Evolutionary conservation across 2,113 vertebrate genomes (phyloP).

Genomic region (Muntiacus reevesi): DNA sequence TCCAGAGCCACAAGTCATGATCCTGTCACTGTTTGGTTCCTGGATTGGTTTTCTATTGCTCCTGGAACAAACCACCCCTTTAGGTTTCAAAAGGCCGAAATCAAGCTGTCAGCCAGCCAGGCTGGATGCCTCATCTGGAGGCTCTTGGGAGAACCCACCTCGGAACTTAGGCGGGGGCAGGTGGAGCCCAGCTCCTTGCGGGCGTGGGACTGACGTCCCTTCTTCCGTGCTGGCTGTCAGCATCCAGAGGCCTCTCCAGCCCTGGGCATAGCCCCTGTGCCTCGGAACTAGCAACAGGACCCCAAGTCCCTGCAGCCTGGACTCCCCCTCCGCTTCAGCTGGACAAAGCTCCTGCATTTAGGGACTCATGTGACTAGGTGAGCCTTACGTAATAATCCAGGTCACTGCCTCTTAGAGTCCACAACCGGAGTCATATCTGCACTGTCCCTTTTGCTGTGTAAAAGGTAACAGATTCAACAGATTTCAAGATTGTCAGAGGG

Average conservation of each 20-base stretch:
- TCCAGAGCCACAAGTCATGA: not conserved
- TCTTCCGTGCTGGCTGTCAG: not conserved
- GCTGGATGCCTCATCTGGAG: not conserved
- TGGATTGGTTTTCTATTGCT: not conserved
- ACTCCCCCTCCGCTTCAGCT: not conserved
- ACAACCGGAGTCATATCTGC: not conserved
- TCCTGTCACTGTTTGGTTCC: not conserved
- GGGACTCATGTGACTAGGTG: not conserved
- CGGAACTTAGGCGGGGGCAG: not conserved
- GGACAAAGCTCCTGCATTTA: not conserved
- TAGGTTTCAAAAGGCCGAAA: not conserved
- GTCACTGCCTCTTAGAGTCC: not conserved
- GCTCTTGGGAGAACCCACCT: not conserved
- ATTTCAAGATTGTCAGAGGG: not conserved
- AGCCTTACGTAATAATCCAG: not conserved
- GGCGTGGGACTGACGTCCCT: not conserved
- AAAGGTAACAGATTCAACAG: not conserved
- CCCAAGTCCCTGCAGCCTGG: not conserved
- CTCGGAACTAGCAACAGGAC: not conserved
- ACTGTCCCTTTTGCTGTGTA: not conserved
- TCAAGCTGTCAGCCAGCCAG: not conserved
- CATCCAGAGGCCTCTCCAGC: not conserved
- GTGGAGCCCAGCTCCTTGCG: not conserved
- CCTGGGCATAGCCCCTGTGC: not conserved
- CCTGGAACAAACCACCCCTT: too few relatives aligned